phyloP scores from a whole-genome alignment of 2,797 vertebrate species.

The Crax fasciolata region DNA sequence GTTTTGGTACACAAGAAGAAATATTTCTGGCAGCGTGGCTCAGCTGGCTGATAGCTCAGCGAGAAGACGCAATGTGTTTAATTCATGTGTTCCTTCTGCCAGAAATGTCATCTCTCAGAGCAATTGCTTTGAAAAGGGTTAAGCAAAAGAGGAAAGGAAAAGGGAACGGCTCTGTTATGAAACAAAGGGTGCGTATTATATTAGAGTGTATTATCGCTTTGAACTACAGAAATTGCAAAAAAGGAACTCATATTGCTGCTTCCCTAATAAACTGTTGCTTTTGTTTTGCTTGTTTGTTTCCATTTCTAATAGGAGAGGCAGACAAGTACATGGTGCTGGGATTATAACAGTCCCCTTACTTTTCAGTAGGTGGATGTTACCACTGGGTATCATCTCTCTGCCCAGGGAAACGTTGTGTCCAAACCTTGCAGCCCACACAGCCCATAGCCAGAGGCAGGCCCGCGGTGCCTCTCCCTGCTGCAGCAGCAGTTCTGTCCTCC shows the following conservation, averaged over 20 bases:
- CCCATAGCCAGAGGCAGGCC: not conserved
- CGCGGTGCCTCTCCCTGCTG: not conserved
- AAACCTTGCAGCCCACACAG: not conserved
- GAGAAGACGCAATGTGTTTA: not conserved
- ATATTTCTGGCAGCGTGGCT: not conserved
- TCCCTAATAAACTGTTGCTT: not conserved
- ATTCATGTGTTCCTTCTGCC: not conserved
- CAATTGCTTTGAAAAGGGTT: not conserved
- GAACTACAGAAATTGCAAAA: not conserved
- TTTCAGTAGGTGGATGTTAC: not conserved
- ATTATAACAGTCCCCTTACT: not conserved
- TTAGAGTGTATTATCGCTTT: not conserved
- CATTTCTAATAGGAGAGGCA: not conserved
- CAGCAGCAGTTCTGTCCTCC: not conserved
- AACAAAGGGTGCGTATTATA: not conserved
- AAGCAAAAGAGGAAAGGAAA: not conserved
- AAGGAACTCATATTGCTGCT: not conserved
- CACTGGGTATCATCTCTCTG: accelerated
- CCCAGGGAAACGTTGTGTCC: not conserved
- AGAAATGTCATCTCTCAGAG: not conserved
- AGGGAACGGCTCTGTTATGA: not conserved
- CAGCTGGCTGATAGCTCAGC: not conserved
- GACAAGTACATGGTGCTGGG: accelerated
- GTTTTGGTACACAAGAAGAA: not conserved
- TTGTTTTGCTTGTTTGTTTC: not conserved